phyloP scores from a whole-genome alignment of 1,140 invertebrate species.

The Diorhabda elongata region DNA sequence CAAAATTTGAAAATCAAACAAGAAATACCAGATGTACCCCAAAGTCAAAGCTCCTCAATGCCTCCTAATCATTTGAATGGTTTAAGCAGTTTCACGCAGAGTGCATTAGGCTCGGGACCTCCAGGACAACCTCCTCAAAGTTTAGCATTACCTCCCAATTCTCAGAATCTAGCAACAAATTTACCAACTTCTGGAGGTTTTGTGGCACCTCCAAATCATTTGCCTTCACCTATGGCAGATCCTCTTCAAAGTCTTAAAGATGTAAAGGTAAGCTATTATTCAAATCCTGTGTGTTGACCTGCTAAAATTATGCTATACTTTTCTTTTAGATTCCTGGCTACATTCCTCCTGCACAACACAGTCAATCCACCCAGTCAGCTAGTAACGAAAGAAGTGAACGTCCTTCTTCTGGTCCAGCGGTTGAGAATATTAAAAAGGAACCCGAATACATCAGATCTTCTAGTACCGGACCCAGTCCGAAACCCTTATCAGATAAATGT shows the following conservation, averaged over 20 bases:
- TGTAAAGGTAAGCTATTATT: slow-evolving; percentile 58
- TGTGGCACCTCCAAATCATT: slow-evolving; percentile 29
- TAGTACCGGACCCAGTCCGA: slow-evolving; percentile 31
- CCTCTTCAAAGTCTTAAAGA: slow-evolving; percentile 74
- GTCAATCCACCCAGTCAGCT: slow-evolving; percentile 26
- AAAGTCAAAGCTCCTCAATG: slow-evolving; percentile 8
- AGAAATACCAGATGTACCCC: slow-evolving; percentile 55
- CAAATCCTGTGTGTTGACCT: not conserved
- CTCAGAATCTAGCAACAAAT: slow-evolving; percentile 21
- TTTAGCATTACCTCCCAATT: slow-evolving; percentile 20
- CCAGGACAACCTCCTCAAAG: slow-evolving; percentile 15
- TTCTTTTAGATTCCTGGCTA: slow-evolving; percentile 59
- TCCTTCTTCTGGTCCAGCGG: slow-evolving; percentile 35
- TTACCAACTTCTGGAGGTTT: slow-evolving; percentile 20
- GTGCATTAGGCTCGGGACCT: slow-evolving; percentile 10
- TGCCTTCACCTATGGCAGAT: slow-evolving; percentile 52
- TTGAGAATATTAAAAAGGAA: slow-evolving; percentile 64
- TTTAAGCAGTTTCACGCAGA: slow-evolving; percentile 25
- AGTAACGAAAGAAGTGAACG: slow-evolving; percentile 26
- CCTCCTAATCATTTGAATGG: slow-evolving; percentile 16
- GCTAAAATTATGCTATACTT: not conserved
- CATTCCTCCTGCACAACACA: slow-evolving; percentile 40
- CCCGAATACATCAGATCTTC: slow-evolving; percentile 44
- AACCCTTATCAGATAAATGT: slow-evolving; percentile 38
- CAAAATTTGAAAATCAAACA: slow-evolving; percentile 79